Evolutionary conservation across 2,888 invertebrate genomes (phyloP), one percentile per base, ranked within the genome.

Genomic region (Pelosia muscerda): DNA sequence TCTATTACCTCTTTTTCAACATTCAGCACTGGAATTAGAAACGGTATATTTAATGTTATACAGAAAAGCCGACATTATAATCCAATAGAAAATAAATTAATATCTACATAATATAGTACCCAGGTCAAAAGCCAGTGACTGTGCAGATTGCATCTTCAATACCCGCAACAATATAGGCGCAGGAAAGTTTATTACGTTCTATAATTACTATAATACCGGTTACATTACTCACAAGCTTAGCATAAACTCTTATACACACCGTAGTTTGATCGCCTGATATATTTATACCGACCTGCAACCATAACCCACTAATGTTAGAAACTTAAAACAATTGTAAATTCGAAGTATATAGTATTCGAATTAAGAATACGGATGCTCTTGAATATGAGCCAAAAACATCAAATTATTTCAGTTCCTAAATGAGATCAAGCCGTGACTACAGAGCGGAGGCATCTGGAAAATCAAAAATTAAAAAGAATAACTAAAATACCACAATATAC

Each of bases 371-470:
- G 79, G 79, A 71, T 83, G 86, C 76, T 84, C 84, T 92, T 92
- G 92, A 92, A 89, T 81, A 83, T 69, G 84, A 84, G 92, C 92
- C 92, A 93, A 93, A 86, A 88, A 84, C 87, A 88, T 85, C 82
- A 85, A 87, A 88, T 88, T 85, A 86, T 86, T 88, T 88, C 87
- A 88, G 87, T 86, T 88, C 88, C 87, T 85, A 88, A 88, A 88
- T 86, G 83, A 88, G 81, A 86, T 79, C 84, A 76, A 73, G 79
- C 79, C 73, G 80, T 88, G 89, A 88, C 87, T 88, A 86, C 84
- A 82, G 78, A 79, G 71, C 79, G 74, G 70, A 75, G 86, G 89
- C 86, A 90, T 90, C 86, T 90, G 86, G 87, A 85, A 84, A 83
- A 87, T 87, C 80, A 76, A 82, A n/a, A 85, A 82, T 89, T 81